Percentiles rank a stretch among this genome's conserved stretches.
These are phyloP conservation scores for Benitochromis conjunctus DNA, from an alignment of 2,113 vertebrate genomes.

Conservation along the genomic window DNA sequence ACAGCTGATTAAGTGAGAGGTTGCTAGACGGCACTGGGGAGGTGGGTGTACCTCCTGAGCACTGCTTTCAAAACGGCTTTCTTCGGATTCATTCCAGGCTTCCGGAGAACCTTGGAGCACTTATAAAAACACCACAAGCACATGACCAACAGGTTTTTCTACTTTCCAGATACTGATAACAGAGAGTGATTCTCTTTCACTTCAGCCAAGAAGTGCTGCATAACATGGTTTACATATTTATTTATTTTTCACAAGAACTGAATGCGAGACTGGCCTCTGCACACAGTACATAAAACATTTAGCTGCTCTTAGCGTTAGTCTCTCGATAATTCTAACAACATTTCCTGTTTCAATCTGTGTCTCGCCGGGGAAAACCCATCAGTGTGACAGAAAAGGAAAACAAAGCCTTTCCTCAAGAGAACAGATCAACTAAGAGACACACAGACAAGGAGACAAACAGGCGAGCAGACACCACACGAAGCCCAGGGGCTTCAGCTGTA, in stretches of 20 bases:
- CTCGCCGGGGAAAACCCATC: neutral
- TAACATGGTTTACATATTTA: neutral
- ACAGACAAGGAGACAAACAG: neutral
- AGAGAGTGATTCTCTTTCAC: neutral
- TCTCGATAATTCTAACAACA: neutral
- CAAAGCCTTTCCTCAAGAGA: slow-evolving; percentile 9
- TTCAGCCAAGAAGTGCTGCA: neutral
- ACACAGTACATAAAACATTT: neutral
- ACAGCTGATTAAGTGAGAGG: slow-evolving; percentile 4
- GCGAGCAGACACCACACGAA: neutral
- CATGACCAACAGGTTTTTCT: slow-evolving; percentile 26
- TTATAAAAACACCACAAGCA: neutral
- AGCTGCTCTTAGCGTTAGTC: neutral
- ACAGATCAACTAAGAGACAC: neutral
- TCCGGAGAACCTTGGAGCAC: neutral
- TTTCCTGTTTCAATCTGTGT: slow-evolving; percentile 5
- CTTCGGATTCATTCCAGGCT: slow-evolving; percentile 9
- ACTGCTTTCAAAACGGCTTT: slow-evolving; percentile 24
- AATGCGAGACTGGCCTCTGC: neutral
- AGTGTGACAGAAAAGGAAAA: slow-evolving; percentile 16
- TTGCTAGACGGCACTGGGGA: neutral
- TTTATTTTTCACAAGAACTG: neutral
- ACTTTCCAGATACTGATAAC: neutral
- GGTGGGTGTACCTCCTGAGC: neutral
- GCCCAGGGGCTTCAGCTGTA: neutral